phyloP scores from a whole-genome alignment of 2,888 invertebrate species.

The Hipparchia semele region DNA sequence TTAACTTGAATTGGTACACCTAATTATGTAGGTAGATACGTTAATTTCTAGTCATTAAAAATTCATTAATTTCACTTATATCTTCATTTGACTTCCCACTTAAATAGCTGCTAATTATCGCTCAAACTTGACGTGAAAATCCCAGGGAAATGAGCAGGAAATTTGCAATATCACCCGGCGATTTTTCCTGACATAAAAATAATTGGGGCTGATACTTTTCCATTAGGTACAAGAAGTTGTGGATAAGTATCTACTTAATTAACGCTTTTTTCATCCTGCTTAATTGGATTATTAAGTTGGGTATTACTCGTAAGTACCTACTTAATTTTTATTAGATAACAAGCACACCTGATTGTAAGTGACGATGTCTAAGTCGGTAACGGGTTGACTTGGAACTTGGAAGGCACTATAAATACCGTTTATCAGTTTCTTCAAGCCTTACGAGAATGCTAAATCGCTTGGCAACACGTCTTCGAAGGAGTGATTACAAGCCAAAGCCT shows the following conservation, averaged over 20 bases:
- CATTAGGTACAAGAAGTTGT: background rate
- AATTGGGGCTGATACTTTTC: conserved; percentile 5
- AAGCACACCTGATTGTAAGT: too few species aligned
- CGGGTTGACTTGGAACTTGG: too few species aligned
- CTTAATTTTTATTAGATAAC: too few species aligned
- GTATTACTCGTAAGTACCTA: too few species aligned
- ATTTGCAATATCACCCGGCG: conserved; percentile 1
- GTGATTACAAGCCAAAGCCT: too few species aligned
- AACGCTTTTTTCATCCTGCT: background rate
- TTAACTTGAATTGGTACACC: too few species aligned
- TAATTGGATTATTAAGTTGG: background rate
- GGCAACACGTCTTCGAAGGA: too few species aligned
- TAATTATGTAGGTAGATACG: too few species aligned
- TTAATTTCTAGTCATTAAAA: background rate
- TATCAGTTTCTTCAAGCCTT: too few species aligned
- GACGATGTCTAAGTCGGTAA: too few species aligned
- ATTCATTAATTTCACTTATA: background rate
- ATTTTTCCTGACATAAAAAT: conserved; percentile 17
- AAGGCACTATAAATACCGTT: too few species aligned
- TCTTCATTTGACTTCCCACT: background rate
- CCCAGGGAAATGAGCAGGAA: conserved; percentile 5
- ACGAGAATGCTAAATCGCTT: too few species aligned
- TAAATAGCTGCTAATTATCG: conserved; percentile 11
- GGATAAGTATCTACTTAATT: background rate
- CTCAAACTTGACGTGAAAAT: background rate